A percentile compares a stretch with the other conserved stretches of the same genome.
Evolutionary conservation across 2,113 vertebrate genomes (phyloP).

Genomic region (Sylvilagus bachmani): DNA sequence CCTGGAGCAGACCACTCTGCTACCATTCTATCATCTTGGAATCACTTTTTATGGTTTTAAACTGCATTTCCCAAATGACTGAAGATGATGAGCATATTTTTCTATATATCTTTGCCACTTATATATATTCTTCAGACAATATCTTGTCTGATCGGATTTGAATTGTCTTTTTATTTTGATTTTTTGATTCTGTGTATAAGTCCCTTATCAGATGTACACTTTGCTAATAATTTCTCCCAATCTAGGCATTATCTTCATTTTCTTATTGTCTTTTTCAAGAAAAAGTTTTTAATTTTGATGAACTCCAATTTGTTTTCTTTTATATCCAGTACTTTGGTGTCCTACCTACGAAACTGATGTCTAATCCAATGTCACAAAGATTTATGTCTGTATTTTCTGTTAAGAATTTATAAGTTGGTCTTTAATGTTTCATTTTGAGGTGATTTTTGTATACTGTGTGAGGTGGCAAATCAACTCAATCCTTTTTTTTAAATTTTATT

Average conservation of each 20-base stretch:
- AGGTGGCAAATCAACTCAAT: not conserved
- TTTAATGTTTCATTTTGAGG: not conserved
- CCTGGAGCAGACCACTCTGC: too few relatives aligned
- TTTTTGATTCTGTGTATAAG: not conserved
- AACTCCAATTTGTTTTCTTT: slow-evolving; percentile 6
- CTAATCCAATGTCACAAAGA: slow-evolving; percentile 1
- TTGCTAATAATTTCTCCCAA: not conserved
- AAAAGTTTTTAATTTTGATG: not conserved
- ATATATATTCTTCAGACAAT: slow-evolving; percentile 25
- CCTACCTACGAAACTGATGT: slow-evolving; percentile 1
- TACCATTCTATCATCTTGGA: too few relatives aligned
- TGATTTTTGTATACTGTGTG: not conserved
- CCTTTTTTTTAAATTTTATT: too few relatives aligned
- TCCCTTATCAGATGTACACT: not conserved
- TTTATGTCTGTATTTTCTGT: not conserved
- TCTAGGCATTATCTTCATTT: not conserved
- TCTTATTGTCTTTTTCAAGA: not conserved
- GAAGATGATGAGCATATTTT: not conserved
- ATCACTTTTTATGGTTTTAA: not conserved
- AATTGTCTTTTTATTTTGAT: not conserved
- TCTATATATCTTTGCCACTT: slow-evolving; percentile 23
- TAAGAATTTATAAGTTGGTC: not conserved
- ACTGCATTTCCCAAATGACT: slow-evolving; percentile 30
- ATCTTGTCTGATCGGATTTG: not conserved
- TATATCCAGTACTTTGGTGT: not conserved